Evolutionary conservation across 2,113 vertebrate species (phyloP), one percentile per base, ranked within the genome.

Genomic region (Dipodomys ordii): DNA sequence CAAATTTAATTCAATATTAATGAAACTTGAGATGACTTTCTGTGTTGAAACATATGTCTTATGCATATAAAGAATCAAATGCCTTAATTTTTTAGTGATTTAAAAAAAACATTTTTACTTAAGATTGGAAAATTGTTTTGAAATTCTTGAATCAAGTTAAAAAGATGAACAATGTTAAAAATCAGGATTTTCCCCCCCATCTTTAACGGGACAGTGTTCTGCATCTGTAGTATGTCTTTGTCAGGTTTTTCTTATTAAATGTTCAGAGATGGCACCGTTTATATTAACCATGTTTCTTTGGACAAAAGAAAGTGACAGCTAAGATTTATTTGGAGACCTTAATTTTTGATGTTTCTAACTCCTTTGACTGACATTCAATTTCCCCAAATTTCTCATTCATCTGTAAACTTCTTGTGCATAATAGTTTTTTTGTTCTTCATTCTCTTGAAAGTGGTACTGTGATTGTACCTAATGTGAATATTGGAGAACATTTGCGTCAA

Each of bases 401-500:
- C 84, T 72, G 35, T 16, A 80, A 68, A 90, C 71, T 90, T 74
- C 88, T 97, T 96, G 88, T 94, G 69, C 78, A 88, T 92, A 94
- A 91, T 96, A 65, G 28, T 86, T 93, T 97, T 96, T 95, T 57
- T 11, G 93, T 96, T 96, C 90, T 88, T 92, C 11, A 68, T 6
- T 80, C 65, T 87, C 44, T 96, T 94, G 83, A 84, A 95, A 96
- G 72, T 72, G 78, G 79, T 30, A 11, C 62, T 94, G 44, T 87
- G 62, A 86, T 62, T 89, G 25, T 93, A 93, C 95, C 88, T 93
- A 86, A 67, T 2, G 10, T 22, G 71, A 80, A 74, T 83, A 32
- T 80, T 44, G 94, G 88, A 95, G 68, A 60, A 88, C 93, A 94
- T 94, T 96, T 95, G 89, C 39, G 60, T 97, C 94, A 96, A 94